These are phyloP conservation scores for Chromobotia macracanthus DNA, from an alignment of 2,797 vertebrate genomes.

Conservation along the genomic window DNA sequence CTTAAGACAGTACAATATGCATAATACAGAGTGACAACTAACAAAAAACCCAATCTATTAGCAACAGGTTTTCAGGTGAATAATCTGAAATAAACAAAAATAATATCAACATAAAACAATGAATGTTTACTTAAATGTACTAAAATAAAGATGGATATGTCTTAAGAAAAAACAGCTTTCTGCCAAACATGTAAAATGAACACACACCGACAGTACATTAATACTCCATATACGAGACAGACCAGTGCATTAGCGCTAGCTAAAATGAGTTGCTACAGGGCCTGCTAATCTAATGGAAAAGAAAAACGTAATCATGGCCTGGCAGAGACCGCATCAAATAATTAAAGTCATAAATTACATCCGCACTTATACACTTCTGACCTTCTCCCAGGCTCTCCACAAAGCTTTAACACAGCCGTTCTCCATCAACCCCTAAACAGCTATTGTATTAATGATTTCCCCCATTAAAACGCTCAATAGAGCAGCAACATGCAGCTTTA, in stretches of 20 bases:
- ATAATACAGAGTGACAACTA: not conserved
- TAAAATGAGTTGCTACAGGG: conserved; percentile 33
- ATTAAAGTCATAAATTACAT: conserved; percentile 46
- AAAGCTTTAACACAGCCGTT: conserved; percentile 20
- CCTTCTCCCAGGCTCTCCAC: conserved; percentile 36
- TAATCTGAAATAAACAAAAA: not conserved
- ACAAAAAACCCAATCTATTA: not conserved
- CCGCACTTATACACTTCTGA: conserved; percentile 37
- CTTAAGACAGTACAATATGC: not conserved
- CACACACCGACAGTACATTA: not conserved
- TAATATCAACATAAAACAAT: not conserved
- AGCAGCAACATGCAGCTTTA: conserved; percentile 19
- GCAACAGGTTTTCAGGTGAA: not conserved
- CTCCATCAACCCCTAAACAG: conserved; percentile 37
- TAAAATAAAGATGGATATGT: conserved; percentile 4
- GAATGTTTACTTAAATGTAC: not conserved
- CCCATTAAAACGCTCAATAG: conserved; percentile 29
- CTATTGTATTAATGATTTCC: conserved; percentile 41
- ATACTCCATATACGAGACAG: conserved; percentile 18
- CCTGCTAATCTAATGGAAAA: conserved; percentile 39
- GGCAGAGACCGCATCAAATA: conserved; percentile 36
- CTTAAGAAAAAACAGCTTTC: not conserved
- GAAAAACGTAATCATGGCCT: conserved; percentile 42
- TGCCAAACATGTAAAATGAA: not conserved
- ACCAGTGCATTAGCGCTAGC: conserved; percentile 38